Evolutionary conservation across 2,888 invertebrate species (phyloP).

Genomic region (Poecilobothrus nobilitatus): DNA sequence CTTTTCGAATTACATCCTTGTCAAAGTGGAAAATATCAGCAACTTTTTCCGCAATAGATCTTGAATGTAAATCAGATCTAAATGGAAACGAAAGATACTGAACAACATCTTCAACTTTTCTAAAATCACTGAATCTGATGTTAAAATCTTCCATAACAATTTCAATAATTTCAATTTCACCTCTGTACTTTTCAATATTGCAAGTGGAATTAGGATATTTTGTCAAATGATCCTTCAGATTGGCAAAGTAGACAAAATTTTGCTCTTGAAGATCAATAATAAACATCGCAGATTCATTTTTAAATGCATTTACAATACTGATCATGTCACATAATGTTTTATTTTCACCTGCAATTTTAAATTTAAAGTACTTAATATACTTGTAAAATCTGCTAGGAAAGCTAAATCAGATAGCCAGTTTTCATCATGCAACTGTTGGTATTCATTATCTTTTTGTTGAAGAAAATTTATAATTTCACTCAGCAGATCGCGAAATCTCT

Average conservation of each 20-base stretch:
- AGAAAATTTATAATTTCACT: too few species aligned
- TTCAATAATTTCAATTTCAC: background rate
- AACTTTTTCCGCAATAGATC: background rate
- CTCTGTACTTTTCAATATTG: background rate
- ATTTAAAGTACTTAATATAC: conserved; percentile 12
- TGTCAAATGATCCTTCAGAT: background rate
- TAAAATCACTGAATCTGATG: too few species aligned
- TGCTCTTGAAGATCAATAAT: background rate
- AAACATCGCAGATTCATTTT: conserved; percentile 5
- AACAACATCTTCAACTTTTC: background rate
- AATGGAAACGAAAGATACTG: conserved; percentile 3
- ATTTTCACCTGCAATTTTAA: conserved; percentile 12
- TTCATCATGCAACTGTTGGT: background rate
- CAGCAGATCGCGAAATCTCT: too few species aligned
- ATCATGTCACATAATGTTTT: conserved; percentile 9
- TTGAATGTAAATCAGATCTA: background rate
- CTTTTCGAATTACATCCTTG: conserved; percentile 2
- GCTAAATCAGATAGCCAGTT: conserved; percentile 8
- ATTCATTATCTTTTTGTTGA: too few species aligned
- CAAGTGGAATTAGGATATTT: background rate
- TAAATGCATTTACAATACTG: conserved; percentile 8
- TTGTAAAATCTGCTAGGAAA: conserved; percentile 12
- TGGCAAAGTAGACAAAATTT: background rate
- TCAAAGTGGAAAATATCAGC: conserved; percentile 8
- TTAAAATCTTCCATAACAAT: background rate